phyloP scores from a whole-genome alignment of 2,113 vertebrate species.

The Plotosus lineatus region DNA sequence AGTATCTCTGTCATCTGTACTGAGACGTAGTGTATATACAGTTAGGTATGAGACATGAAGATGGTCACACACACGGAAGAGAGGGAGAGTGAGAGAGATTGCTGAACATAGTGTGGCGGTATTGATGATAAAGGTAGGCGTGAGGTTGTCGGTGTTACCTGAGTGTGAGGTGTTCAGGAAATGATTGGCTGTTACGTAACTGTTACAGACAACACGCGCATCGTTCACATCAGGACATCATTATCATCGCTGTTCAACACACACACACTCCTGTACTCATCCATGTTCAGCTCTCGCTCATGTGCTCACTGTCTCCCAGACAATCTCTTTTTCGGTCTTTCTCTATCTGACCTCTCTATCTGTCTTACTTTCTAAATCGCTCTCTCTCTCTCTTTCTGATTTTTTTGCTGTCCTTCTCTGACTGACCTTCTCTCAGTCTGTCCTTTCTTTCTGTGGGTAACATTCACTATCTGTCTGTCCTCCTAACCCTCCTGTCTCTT shows the following conservation, averaged over 20 bases:
- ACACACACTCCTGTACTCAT: too few relatives aligned
- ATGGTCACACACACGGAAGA: background rate
- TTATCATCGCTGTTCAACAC: too few relatives aligned
- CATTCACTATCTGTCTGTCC: too few relatives aligned
- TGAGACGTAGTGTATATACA: too few relatives aligned
- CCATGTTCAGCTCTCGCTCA: background rate
- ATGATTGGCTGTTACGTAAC: background rate
- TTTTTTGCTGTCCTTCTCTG: too few relatives aligned
- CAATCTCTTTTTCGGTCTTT: background rate
- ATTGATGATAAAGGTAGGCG: background rate
- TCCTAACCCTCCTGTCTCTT: background rate
- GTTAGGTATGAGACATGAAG: background rate
- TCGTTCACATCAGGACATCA: background rate
- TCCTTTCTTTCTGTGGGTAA: background rate
- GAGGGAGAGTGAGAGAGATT: background rate
- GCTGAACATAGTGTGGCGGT: too few relatives aligned
- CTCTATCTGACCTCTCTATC: background rate
- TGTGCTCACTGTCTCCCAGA: background rate
- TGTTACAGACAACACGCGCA: background rate
- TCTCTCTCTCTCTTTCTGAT: background rate
- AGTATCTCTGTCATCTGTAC: too few relatives aligned
- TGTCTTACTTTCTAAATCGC: fast-evolving
- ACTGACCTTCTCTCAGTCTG: too few relatives aligned
- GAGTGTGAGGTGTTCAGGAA: background rate
- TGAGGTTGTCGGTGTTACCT: background rate